Evolutionary conservation across 1,140 invertebrate species (phyloP).

Genomic region (Adelges cooleyi): DNA sequence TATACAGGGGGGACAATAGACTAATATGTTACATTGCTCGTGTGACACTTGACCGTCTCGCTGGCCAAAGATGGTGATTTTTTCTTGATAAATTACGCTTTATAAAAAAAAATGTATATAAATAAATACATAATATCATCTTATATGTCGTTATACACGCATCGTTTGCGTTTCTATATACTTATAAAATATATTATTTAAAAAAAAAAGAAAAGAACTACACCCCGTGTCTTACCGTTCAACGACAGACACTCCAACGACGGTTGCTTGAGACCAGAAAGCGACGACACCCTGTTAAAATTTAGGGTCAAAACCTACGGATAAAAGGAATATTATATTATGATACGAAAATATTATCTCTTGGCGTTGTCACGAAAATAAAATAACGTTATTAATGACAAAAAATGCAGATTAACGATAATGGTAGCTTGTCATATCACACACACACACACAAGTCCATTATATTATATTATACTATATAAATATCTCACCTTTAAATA

Average conservation of each 20-base stretch:
- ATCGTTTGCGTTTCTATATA: no score
- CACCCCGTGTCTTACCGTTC: constrained; percentile 16
- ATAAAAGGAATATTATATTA: neutral
- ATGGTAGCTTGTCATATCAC: constrained; percentile 1
- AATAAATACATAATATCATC: no score
- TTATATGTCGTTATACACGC: no score
- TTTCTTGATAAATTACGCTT: constrained; percentile 14
- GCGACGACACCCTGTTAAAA: constrained; percentile 14
- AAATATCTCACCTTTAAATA: constrained; percentile 1
- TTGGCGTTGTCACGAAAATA: neutral
- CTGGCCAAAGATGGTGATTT: neutral
- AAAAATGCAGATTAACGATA: neutral
- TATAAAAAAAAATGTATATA: neutral
- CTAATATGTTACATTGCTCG: neutral
- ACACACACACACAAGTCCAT: constrained; percentile 2
- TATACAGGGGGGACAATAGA: neutral
- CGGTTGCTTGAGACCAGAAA: neutral
- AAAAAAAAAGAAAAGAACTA: neutral
- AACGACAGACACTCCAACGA: constrained; percentile 8
- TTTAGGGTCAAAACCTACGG: constrained; percentile 19
- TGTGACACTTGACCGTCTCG: neutral
- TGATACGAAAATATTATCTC: neutral
- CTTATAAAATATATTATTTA: no score
- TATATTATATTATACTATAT: neutral
- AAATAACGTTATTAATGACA: constrained; percentile 20